These are phyloP conservation scores for Oxystoma pomonae DNA, from an alignment of 2,888 invertebrate species.

Conservation along the genomic window DNA sequence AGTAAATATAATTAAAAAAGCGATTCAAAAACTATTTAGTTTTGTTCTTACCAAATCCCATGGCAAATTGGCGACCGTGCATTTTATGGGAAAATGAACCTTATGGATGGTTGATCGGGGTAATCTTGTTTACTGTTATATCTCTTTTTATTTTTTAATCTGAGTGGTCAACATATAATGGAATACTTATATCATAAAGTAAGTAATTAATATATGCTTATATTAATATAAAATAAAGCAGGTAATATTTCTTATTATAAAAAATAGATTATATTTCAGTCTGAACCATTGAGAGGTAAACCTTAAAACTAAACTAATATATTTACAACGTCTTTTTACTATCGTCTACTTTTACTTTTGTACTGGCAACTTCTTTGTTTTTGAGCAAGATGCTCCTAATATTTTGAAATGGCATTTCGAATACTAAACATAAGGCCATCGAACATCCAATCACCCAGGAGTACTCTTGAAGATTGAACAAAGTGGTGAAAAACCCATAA, in stretches of 20 bases:
- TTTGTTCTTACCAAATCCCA: too few relatives aligned
- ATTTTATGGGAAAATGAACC: too few relatives aligned
- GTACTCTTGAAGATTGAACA: conserved; percentile 59
- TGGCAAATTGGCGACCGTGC: too few relatives aligned
- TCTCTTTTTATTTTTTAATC: too few relatives aligned
- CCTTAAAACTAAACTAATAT: neutral
- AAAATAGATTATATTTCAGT: neutral
- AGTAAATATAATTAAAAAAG: too few relatives aligned
- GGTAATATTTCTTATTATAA: neutral
- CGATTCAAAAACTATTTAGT: too few relatives aligned
- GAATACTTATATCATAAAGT: too few relatives aligned
- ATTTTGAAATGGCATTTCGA: conserved; percentile 67
- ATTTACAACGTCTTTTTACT: conserved; percentile 1
- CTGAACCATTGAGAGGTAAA: neutral
- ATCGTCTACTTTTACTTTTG: neutral
- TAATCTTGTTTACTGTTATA: too few relatives aligned
- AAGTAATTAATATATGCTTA: too few relatives aligned
- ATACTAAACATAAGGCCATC: conserved; percentile 55
- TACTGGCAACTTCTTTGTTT: conserved; percentile 23
- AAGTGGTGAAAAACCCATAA: conserved; percentile 54
- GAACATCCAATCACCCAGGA: conserved; percentile 55
- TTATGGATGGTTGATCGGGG: too few relatives aligned
- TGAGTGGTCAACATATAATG: too few relatives aligned
- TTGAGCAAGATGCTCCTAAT: conserved; percentile 54
- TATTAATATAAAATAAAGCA: neutral